A percentile compares a stretch with the other conserved stretches of the same genome.
Evolutionary conservation across 2,888 invertebrate genomes (phyloP).

Genomic region (Adineta ricciae): DNA sequence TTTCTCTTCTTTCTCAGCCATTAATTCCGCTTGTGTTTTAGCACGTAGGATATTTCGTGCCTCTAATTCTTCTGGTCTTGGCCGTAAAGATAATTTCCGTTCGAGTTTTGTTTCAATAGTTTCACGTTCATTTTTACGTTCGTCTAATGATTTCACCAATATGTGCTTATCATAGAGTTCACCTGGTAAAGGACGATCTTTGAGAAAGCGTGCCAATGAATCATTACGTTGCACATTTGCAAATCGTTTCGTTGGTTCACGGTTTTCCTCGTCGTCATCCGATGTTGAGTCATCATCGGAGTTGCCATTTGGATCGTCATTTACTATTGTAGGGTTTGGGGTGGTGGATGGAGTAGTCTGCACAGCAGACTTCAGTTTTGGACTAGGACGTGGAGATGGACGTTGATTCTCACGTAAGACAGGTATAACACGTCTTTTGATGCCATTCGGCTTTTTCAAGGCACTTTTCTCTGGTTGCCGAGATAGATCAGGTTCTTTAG

Average conservation of each 20-base stretch:
- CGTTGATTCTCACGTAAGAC: constrained; percentile 16
- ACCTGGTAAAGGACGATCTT: constrained; percentile 77
- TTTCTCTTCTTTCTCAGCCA: constrained; percentile 81
- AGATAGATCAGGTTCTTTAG: constrained; percentile 34
- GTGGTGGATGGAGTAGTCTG: too few species aligned
- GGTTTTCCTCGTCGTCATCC: neutral
- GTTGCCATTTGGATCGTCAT: neutral
- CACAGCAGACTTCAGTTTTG: neutral
- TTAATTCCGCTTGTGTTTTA: constrained; percentile 87
- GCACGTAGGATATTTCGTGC: constrained; percentile 95
- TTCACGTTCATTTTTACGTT: constrained; percentile 35
- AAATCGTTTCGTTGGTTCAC: constrained; percentile 20
- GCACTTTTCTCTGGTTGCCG: constrained; percentile 33
- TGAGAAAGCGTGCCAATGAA: constrained; percentile 83
- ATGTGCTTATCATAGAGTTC: constrained; percentile 90
- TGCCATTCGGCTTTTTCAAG: constrained; percentile 35
- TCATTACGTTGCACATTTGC: constrained; percentile 89
- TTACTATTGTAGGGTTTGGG: neutral
- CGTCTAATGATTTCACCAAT: constrained; percentile 56
- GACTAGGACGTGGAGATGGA: neutral
- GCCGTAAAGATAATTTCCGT: constrained; percentile 87
- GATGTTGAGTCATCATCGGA: neutral
- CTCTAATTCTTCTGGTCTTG: constrained; percentile 90
- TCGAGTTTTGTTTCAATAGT: constrained; percentile 33
- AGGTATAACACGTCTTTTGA: constrained; percentile 6